Evolutionary conservation across 1,140 invertebrate species (phyloP).

Genomic region (Drosophila ficusphila): DNA sequence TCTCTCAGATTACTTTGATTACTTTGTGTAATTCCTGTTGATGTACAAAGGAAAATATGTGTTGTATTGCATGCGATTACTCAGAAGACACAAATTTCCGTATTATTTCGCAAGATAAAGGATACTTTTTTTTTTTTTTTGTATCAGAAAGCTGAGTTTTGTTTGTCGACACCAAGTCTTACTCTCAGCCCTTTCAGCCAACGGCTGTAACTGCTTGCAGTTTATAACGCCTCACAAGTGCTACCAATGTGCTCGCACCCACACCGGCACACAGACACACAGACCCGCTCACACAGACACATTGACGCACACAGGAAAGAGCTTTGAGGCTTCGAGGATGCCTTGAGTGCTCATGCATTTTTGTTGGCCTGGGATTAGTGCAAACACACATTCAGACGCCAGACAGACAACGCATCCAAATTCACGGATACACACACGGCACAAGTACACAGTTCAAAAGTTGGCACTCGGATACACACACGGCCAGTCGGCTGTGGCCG

Average conservation of each 20-base stretch:
- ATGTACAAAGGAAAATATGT: too few species aligned
- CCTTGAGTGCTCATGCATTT: constrained; percentile 73
- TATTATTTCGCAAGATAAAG: too few species aligned
- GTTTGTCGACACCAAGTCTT: too few species aligned
- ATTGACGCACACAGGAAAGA: not conserved
- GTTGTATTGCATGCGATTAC: too few species aligned
- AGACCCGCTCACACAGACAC: constrained; percentile 1
- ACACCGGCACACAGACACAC: constrained; percentile 17
- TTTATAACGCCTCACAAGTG: constrained; percentile 79
- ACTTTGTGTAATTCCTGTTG: too few species aligned
- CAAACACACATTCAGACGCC: constrained; percentile 33
- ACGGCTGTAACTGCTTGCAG: constrained; percentile 71
- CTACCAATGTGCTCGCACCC: constrained; percentile 66
- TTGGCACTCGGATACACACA: too few species aligned
- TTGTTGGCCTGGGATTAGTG: constrained; percentile 63
- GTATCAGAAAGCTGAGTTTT: too few species aligned
- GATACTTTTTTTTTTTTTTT: not conserved
- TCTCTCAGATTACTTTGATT: too few species aligned
- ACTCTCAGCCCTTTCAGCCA: not conserved
- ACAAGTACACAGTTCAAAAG: too few species aligned
- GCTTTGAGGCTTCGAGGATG: constrained; percentile 55
- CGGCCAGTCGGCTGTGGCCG: constrained; percentile 69
- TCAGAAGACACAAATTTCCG: too few species aligned
- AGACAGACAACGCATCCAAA: constrained; percentile 34
- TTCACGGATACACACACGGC: constrained; percentile 17